Evolutionary conservation across 2,113 vertebrate genomes (phyloP), one percentile per base, ranked within the genome.

Genomic region (Elgaria multicarinata): DNA sequence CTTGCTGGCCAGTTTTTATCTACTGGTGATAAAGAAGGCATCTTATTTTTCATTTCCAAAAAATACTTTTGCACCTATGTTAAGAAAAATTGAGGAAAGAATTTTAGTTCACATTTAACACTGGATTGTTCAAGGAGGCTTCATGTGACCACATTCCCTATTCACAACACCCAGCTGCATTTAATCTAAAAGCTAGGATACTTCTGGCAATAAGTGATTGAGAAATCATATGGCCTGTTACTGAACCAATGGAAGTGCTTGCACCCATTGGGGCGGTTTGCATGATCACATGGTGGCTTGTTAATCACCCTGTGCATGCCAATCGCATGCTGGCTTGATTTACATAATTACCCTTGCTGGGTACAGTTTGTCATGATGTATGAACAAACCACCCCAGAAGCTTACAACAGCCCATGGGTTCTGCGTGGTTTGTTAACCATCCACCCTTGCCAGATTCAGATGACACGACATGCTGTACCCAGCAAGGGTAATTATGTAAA

Each of bases 51-150:
- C 97, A 99, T 97, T 87, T 97, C 97, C 95, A 98, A 92, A 94
- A 99, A 99, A 95, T 99, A 99, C 83, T 99, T 99, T 91, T 99
- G 99, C 89, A 99, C 97, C 99, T 99, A 95, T 77, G 39, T 91
- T 80, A 91, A 72, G 46, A 26, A 93, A 89, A 95, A 93, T 87
- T 89, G 95, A 91, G 83, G 84, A 93, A 95, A 64, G 85, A 74
- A 46, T 85, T 92, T 86, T 39, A 87, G 24, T 74, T 72, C 5
- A 18, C 39, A n/a, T n/a, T 86, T 84, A 89, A 87, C 1, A 22
- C 69, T 78, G 39, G 76, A 89, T 50, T 71, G 89, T 13, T 85
- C 75, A 78, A 79, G 88, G 24, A 86, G 0, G 0, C 58, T 89
- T 31, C 12, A 75, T 84, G 87, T 91, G 88, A 77, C 86, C 92